These are phyloP conservation scores for Calidris pygmaea DNA, from an alignment of 2,113 vertebrate species.

Conservation along the genomic window DNA sequence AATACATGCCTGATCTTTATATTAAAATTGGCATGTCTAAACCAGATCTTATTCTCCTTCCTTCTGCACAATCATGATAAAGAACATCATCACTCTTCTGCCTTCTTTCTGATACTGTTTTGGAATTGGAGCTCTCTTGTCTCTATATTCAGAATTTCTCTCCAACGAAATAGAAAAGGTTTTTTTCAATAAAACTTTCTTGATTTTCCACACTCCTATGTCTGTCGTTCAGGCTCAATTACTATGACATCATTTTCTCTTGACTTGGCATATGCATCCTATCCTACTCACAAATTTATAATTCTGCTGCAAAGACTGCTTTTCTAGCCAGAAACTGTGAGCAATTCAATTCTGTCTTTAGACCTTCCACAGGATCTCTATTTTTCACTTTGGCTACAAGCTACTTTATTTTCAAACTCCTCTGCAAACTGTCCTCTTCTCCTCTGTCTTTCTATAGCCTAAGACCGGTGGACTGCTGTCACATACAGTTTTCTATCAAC, in stretches of 20 bases:
- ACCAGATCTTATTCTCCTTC: not conserved
- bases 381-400: not conserved
- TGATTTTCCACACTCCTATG: not conserved
- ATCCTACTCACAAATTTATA: not conserved
- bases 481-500: not conserved
- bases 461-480: not conserved
- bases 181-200: not conserved
- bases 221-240: not conserved
- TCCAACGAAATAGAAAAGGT: rapidly evolving
- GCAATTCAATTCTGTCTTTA: not conserved
- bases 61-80: not conserved
- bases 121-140: not conserved
- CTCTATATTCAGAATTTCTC: not conserved
- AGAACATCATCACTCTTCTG: not conserved
- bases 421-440: not conserved
- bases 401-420: not conserved
- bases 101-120: not conserved
- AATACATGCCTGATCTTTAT: not conserved
- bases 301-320: not conserved
- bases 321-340: not conserved
- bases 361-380: not conserved
- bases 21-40: not conserved
- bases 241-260: not conserved
- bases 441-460: not conserved
- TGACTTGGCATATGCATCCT: not conserved